These are phyloP conservation scores for Cichlasoma orientale DNA, from an alignment of 2,797 vertebrate species.

Conservation along the genomic window DNA sequence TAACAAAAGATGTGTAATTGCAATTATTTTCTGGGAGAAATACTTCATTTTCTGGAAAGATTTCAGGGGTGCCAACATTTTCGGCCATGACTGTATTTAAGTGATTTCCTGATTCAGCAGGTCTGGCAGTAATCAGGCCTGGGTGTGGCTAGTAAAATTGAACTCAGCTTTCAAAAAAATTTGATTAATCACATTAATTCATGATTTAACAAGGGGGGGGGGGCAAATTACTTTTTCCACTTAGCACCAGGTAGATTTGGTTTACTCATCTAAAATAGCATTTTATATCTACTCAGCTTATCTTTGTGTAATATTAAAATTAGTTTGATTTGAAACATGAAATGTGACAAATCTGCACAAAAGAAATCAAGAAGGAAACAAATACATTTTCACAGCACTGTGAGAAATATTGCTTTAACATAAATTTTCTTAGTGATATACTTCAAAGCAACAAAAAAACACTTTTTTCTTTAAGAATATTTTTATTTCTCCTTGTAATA, in stretches of 20 bases:
- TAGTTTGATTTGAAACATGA: not conserved
- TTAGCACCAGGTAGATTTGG: not conserved
- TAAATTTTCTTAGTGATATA: not conserved
- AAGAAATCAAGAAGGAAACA: not conserved
- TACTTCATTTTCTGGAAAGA: too few relatives aligned
- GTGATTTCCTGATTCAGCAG: not conserved
- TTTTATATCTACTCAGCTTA: not conserved
- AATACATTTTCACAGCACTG: not conserved
- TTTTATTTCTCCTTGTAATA: slow-evolving; percentile 57
- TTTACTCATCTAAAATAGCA: not conserved
- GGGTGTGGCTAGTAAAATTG: not conserved
- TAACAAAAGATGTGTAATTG: too few relatives aligned
- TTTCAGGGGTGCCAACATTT: too few relatives aligned
- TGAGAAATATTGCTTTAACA: not conserved
- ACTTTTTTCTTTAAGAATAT: slow-evolving; percentile 53
- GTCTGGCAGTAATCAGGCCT: not conserved
- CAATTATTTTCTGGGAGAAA: too few relatives aligned
- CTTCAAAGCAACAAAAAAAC: not conserved
- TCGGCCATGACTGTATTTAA: not conserved
- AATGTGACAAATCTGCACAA: too few relatives aligned
- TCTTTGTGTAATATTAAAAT: not conserved
- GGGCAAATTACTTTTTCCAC: not conserved
- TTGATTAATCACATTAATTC: not conserved
- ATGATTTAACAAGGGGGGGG: not conserved
- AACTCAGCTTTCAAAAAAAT: not conserved